Evolutionary conservation across 1,140 invertebrate genomes (phyloP).

Genomic region (Aplysia californica): DNA sequence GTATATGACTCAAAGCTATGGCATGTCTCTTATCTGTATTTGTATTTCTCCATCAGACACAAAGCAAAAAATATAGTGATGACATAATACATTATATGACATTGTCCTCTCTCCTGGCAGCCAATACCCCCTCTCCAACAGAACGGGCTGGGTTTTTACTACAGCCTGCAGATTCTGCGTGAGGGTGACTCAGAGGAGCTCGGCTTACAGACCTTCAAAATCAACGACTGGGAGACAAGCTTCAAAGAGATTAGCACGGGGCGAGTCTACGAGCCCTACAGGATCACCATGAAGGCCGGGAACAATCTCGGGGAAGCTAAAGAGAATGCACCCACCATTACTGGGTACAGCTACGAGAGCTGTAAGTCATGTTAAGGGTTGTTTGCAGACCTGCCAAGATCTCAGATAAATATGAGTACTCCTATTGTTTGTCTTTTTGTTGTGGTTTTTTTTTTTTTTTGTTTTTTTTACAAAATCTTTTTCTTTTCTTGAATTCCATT

Average conservation of each 20-base stretch:
- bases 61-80: no score
- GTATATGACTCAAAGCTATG: neutral
- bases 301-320: slow-evolving; percentile 90
- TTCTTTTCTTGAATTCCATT: neutral
- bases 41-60: neutral
- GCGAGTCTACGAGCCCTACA: slow-evolving; percentile 87
- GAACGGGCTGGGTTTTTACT: slow-evolving; percentile 93
- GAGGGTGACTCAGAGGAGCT: slow-evolving; percentile 31
- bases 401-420: no score
- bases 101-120: slow-evolving; percentile 67
- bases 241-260: slow-evolving; percentile 33
- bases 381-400: neutral
- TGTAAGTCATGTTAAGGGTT: slow-evolving; percentile 40
- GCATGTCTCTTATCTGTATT: neutral
- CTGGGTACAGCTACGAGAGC: slow-evolving; percentile 95
- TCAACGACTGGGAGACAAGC: slow-evolving; percentile 40
- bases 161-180: slow-evolving; percentile 89
- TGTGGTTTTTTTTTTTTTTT: no score
- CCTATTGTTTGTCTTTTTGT: no score
- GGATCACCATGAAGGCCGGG: slow-evolving; percentile 91
- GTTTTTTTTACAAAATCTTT: neutral
- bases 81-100: no score
- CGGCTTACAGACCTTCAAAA: slow-evolving; percentile 21
- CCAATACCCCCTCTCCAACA: slow-evolving; percentile 96
- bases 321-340: slow-evolving; percentile 71